phyloP scores from a whole-genome alignment of 2,113 vertebrate species.

The Hippopotamus amphibius region DNA sequence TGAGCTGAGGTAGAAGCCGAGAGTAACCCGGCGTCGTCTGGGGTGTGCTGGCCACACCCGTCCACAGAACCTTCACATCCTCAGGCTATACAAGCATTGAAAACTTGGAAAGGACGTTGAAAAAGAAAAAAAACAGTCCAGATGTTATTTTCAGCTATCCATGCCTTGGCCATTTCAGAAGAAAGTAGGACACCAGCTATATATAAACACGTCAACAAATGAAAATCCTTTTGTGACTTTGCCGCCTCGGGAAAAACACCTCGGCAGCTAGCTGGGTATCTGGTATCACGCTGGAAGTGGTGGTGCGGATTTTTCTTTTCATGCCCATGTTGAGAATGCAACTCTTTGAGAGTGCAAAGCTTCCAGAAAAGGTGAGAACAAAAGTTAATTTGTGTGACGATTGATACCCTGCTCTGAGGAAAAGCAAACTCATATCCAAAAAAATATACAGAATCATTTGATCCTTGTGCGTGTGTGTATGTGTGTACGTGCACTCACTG shows the following conservation, averaged over 20 bases:
- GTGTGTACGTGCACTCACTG: too few species aligned
- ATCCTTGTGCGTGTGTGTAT: neutral
- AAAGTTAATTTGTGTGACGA: neutral
- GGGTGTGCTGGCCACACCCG: too few species aligned
- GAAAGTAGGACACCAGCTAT: neutral
- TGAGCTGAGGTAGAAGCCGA: neutral
- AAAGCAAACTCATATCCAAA: accelerated
- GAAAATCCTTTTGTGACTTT: neutral
- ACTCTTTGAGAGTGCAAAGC: accelerated
- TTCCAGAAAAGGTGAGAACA: neutral
- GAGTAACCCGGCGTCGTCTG: neutral
- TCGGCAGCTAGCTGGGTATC: accelerated
- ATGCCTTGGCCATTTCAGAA: neutral
- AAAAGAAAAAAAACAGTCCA: neutral
- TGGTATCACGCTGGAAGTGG: accelerated
- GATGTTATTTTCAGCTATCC: neutral
- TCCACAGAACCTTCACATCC: neutral
- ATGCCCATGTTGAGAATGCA: accelerated
- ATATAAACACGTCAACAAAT: neutral
- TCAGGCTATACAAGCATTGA: too few species aligned
- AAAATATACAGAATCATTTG: accelerated
- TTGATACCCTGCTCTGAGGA: neutral
- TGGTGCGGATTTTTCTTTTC: accelerated
- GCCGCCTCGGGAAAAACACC: neutral
- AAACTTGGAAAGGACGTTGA: neutral